These are phyloP conservation scores for Embiotoca jacksoni DNA, from an alignment of 2,113 vertebrate species.

Conservation along the genomic window DNA sequence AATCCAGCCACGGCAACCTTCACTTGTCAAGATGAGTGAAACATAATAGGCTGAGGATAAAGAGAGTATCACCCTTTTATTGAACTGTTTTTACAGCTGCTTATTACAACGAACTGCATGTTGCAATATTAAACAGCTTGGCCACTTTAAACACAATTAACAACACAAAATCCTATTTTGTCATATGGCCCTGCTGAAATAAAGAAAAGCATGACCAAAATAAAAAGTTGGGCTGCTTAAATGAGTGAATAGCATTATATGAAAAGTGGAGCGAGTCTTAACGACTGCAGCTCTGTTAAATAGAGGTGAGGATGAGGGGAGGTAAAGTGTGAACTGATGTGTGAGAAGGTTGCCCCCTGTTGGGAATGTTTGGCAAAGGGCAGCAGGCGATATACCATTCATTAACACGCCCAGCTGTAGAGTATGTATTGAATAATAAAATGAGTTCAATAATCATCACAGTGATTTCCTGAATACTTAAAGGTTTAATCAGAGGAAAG, in stretches of 20 bases:
- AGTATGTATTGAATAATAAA: fast-evolving
- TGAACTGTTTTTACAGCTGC: constrained; percentile 31
- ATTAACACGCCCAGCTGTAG: neutral
- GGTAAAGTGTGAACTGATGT: constrained; percentile 13
- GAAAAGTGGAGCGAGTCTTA: constrained; percentile 12
- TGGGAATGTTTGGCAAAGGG: constrained; percentile 49
- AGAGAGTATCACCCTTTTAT: neutral
- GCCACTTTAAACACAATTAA: constrained; percentile 4
- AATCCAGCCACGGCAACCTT: constrained; percentile 57
- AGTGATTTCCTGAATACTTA: neutral
- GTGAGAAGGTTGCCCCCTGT: constrained; percentile 68
- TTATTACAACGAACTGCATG: constrained; percentile 5
- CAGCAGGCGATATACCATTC: neutral
- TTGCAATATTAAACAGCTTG: neutral
- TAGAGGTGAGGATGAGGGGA: constrained; percentile 16
- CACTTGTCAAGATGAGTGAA: constrained; percentile 64
- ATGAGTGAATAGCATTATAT: constrained; percentile 14
- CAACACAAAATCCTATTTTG: neutral
- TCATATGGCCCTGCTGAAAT: neutral
- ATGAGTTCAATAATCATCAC: too few species aligned
- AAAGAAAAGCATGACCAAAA: neutral
- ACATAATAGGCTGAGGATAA: constrained; percentile 34
- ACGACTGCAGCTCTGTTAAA: neutral
- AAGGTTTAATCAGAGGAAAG: too few species aligned
- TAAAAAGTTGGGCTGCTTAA: neutral